Evolutionary conservation across 2,113 vertebrate genomes (phyloP), one percentile per base, ranked within the genome.

Genomic region (Hucho hucho): DNA sequence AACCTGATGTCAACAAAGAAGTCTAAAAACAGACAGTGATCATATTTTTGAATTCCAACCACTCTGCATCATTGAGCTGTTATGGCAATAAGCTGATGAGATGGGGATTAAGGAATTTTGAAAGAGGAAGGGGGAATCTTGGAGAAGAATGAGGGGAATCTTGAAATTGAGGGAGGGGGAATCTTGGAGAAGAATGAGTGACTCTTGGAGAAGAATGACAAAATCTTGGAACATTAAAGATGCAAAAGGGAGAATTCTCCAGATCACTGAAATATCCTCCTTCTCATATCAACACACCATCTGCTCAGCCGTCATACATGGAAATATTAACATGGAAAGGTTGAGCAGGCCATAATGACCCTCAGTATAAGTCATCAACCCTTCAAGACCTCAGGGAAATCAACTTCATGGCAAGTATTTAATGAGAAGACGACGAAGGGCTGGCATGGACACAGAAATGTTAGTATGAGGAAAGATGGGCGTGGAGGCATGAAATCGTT

Each of bases 401-500:
- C 47, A 67, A 53, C 64, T 28, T 26, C 25, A 25, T 26, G 61
- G 64, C 13, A 3, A 65, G 25, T 28, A 24, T 18, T 16, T 16
- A 53, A 53, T 53, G 16, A 53, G 49, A 53, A 53, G 49, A 53
- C 16, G 4, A 4, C 14, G 4, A 53, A 18, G 16, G 18, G 9
- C 65, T 9, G 5, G 65, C 4, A 9, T 16, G 65, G 24, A n/a
- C 25, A 25, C 4, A 4, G 14, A 46, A 53, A 22, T 11, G 11
- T 56, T 3, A 59, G 18, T 47, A 13, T 66, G 69, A 18, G 61
- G 18, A 75, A 24, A 68, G 22, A 47, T 72, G 74, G 28, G 66
- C 37, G 69, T 16, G 20, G 49, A 72, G 6, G 11, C 9, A 46
- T 59, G 65, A 70, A 32, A 76, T 76, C 6, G 6, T 32, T 5